Conservation (phyloP, 1,140 invertebrate genomes). For the Sitobion miscanthi region DNA sequence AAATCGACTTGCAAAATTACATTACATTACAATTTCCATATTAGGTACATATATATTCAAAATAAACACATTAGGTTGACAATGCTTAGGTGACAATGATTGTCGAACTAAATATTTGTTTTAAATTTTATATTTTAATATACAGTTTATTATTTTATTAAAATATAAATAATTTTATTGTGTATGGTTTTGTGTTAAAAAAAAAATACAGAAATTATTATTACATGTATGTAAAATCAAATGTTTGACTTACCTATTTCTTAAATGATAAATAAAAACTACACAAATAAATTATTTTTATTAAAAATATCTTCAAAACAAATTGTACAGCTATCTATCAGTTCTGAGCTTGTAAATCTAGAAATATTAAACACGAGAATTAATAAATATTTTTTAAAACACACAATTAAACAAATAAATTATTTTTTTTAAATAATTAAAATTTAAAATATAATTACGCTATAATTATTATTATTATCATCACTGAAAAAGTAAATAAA, state of each 20-base stretch:
- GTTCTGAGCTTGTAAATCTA: constrained; percentile 51
- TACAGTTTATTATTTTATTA: background rate
- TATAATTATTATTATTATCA: too few species aligned
- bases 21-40: too few species aligned
- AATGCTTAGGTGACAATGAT: background rate
- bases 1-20: too few species aligned
- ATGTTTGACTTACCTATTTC: background rate
- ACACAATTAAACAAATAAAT: too few species aligned
- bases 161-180: background rate
- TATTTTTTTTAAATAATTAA: too few species aligned
- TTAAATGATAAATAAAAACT: background rate
- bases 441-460: too few species aligned
- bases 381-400: background rate
- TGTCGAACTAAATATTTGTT: background rate
- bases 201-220: background rate
- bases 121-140: background rate
- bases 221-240: background rate
- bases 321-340: constrained; percentile 2
- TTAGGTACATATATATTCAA: background rate
- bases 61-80: background rate
- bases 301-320: background rate
- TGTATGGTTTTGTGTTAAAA: background rate
- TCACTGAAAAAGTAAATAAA: too few species aligned
- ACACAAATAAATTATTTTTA: background rate
- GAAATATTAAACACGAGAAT: constrained; percentile 21